Evolutionary conservation across 2,888 invertebrate genomes (phyloP), one percentile per base, ranked within the genome.

Genomic region (Agrochola circellaris): DNA sequence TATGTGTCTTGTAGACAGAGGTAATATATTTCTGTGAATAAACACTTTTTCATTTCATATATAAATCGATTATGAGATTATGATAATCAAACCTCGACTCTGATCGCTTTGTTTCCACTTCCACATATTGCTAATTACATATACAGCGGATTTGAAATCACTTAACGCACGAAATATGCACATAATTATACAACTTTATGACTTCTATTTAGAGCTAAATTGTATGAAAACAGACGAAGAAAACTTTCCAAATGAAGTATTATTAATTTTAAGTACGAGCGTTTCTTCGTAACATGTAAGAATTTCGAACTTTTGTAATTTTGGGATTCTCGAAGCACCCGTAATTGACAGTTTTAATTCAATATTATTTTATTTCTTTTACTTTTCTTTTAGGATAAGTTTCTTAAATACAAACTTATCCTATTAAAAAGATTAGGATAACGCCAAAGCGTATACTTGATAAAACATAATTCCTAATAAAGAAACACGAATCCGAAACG

Each of bases 91-190:
- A 42, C 2, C 20, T 62, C 13, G 51, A 26, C 54, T 48, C n/a
- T 34, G 20, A 68, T 71, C 38, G 30, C 45, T 56, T 74, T 54
- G 61, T 83, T 62, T 67, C 56, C 58, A 74, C 61, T 34, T 74
- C 51, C n/a, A n/a, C 77, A 82, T 71, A 61, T 56, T 30, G 65
- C 54, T 65, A 77, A 82, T 72, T n/a, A n/a, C n/a, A n/a, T 62
- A 68, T 72, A 71, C 54, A 54, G 42, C 61, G 83, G 68, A 74
- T 83, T 69, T 66, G 58, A 77, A 77, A 77, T 86, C 83, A 86
- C 83, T 74, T 74, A 86, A 54, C 67, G 15, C 17, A 54, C 71
- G 66, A 74, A 82, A 85, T 73, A 86, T 73, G 73, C 64, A 85
- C 67, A 83, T 81, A 85, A 64, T 73, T 62, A 58, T 45, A 69